Evolutionary conservation across 1,140 invertebrate genomes (phyloP), one percentile per base, ranked within the genome.

Genomic region (Aphis craccivora): DNA sequence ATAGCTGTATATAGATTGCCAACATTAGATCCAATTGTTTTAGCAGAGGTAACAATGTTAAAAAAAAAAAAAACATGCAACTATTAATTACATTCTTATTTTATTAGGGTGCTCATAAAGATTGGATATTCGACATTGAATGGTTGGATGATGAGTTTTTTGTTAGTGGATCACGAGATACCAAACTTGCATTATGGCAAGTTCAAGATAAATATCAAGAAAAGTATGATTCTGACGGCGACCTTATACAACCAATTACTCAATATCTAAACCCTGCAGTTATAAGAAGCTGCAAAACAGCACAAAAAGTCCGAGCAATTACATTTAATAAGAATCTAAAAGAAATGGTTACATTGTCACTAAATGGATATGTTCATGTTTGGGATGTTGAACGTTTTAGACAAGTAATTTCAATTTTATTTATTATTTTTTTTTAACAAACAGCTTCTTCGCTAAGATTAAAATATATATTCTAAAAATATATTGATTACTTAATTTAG

Each of bases 111-210:
- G 95, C 97, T 30, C 99, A 99, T 95, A 97, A 97, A 95, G 98
- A 99, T 95, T 99, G 98, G 97, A 98, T 99, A 83, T 98, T 99
- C 96, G 99, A 99, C 94, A 97, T 99, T 96, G 98, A 97, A 94
- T 99, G 99, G 99, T 95, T 99, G 87, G 98, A 99, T 95, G 99
- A 99, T 95, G 97, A 99, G 95, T 99, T 98, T 96, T 95, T 99
- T 90, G 98, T 99, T 35, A 98, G 98, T 43, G 98, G 98, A 8
- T 99, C 98, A 0, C 96, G 98, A 94, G 98, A 99, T 95, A 98
- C 98, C 1, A 97, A 97, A 95, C 96, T 98, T 96, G 97, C 97
- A 86, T 95, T 98, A 76, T 98, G 97, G 97, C 96, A 97, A 94
- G 97, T 97, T 76, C 96, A 96, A 94, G 96, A 96, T 94, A 95